Conservation (phyloP, 2,888 invertebrate species). For the Pimpla rufipes region DNA sequence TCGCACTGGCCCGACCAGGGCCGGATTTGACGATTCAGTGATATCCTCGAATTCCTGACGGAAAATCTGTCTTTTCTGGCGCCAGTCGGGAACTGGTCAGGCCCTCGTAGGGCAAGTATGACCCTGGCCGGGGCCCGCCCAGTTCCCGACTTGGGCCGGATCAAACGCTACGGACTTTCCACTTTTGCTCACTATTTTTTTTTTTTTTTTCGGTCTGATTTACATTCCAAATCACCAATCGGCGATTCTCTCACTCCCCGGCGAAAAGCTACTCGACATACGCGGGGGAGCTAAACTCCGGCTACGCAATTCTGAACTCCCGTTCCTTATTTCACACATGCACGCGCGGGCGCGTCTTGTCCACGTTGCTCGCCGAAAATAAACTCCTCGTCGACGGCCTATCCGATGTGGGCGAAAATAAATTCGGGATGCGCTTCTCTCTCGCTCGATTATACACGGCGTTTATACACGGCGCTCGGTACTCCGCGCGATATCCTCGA, state of each 20-base stretch:
- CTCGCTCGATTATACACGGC: conserved; percentile 10
- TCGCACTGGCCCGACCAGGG: no score
- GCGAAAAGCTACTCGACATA: conserved; percentile 19
- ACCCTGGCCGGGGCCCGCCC: no score
- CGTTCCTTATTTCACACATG: conserved; percentile 34
- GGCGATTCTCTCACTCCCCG: conserved; percentile 36
- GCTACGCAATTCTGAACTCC: conserved; percentile 24
- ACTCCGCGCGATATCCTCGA: conserved; percentile 51
- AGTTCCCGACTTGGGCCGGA: no score
- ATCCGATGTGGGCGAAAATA: conserved; percentile 75
- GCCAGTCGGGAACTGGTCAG: no score
- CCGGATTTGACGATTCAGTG: no score
- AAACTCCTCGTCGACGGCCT: conserved; percentile 75
- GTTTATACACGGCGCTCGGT: conserved; percentile 22
- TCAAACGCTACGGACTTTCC: not conserved
- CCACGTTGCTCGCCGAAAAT: conserved; percentile 72
- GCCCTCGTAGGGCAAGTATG: no score
- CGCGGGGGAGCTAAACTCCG: conserved; percentile 10
- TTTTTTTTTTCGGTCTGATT: no score
- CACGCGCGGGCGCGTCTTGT: conserved; percentile 54
- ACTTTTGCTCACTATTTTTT: conserved; percentile 1
- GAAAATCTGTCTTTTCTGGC: no score
- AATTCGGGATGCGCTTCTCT: conserved; percentile 69
- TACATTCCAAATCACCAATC: not conserved
- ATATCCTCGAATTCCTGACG: not conserved